Evolutionary conservation across 2,797 vertebrate species (phyloP).

Genomic region (Girardinus metallicus): DNA sequence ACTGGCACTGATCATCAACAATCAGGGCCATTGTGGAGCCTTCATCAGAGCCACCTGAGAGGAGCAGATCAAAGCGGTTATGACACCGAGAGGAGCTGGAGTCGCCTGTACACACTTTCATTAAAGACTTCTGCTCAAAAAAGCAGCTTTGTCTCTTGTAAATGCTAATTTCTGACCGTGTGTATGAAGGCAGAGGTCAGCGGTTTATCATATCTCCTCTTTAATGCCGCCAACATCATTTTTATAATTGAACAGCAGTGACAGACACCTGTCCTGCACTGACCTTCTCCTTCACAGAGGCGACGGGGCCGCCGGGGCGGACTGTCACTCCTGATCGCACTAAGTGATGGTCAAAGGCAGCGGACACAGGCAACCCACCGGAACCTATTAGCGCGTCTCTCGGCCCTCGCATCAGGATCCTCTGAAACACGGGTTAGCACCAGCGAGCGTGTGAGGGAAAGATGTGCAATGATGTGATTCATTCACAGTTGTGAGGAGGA

Average conservation of each 20-base stretch:
- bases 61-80: constrained; percentile 36
- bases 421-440: constrained; percentile 5
- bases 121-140: constrained; percentile 8
- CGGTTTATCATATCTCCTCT: background rate
- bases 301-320: constrained; percentile 22
- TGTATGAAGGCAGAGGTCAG: constrained; percentile 1
- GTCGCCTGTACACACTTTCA: background rate
- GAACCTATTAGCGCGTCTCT: constrained; percentile 52
- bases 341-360: constrained; percentile 54
- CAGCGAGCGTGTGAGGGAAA: background rate
- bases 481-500: constrained; percentile 21
- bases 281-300: constrained; percentile 52
- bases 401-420: constrained; percentile 13
- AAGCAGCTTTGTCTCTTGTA: background rate
- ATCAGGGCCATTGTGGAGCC: constrained; percentile 34
- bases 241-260: constrained; percentile 18
- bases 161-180: background rate
- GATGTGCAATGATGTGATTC: constrained; percentile 40
- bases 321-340: constrained; percentile 53
- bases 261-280: constrained; percentile 54
- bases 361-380: constrained; percentile 22
- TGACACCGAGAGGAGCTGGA: constrained; percentile 10
- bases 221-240: constrained; percentile 8
- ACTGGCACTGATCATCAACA: constrained; percentile 49
- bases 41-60: constrained; percentile 41